phyloP scores from a whole-genome alignment of 2,888 invertebrate genomes.

The Mythimna vitellina region DNA sequence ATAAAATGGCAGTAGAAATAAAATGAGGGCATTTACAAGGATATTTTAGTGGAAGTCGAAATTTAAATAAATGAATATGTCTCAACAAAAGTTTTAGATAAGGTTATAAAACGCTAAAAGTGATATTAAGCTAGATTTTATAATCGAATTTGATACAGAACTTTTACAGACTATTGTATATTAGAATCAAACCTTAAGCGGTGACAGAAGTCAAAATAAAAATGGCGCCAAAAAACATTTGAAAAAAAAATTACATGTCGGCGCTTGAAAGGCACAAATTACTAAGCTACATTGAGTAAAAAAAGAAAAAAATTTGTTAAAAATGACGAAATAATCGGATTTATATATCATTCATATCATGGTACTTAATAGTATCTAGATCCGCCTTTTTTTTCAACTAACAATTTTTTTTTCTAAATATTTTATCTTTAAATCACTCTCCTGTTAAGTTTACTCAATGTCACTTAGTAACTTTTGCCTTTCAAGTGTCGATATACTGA shows the following conservation, averaged over 20 bases:
- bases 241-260: neutral
- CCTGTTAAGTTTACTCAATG: too few species aligned
- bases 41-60: conserved; percentile 48
- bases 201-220: conserved; percentile 15
- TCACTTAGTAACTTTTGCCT: too few species aligned
- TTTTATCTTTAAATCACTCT: too few species aligned
- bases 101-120: conserved; percentile 44
- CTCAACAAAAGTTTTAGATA: conserved; percentile 18
- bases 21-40: conserved; percentile 66
- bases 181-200: conserved; percentile 30
- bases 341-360: too few species aligned
- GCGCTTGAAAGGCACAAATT: too few species aligned
- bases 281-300: too few species aligned
- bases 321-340: too few species aligned
- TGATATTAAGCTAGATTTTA: conserved; percentile 36
- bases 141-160: conserved; percentile 13
- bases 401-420: too few species aligned
- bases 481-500: too few species aligned
- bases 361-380: too few species aligned
- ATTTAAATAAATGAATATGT: conserved; percentile 21
- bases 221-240: conserved; percentile 27
- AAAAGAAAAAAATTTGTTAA: too few species aligned
- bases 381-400: too few species aligned
- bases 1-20: conserved; percentile 70
- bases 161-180: conserved; percentile 1